Conservation (phyloP, 2,113 vertebrate species). For the Neoarius graeffei region DNA sequence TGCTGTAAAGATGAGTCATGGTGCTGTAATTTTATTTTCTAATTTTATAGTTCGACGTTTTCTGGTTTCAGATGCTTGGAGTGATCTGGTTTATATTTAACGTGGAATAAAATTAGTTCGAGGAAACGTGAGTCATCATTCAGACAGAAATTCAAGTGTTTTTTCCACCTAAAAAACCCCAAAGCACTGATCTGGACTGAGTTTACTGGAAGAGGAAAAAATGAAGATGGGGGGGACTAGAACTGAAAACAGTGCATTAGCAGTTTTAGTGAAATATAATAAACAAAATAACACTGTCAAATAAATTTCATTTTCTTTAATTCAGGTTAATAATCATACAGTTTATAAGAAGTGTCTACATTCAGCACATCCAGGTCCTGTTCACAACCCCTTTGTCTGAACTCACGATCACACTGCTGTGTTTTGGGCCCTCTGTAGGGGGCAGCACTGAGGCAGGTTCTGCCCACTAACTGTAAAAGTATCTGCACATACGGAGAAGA, state of each 20-base stretch:
- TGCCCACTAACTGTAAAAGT: no score
- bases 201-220: background rate
- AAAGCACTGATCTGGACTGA: background rate
- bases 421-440: background rate
- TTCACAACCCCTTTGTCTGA: background rate
- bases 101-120: background rate
- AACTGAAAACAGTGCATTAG: background rate
- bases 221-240: background rate
- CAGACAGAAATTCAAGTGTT: background rate
- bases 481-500: background rate
- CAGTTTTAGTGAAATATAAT: background rate
- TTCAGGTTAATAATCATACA: background rate
- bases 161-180: background rate
- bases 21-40: background rate
- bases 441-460: background rate
- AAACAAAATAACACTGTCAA: background rate
- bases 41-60: background rate
- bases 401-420: background rate
- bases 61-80: background rate
- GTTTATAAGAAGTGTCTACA: background rate
- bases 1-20: slow-evolving; percentile 39
- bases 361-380: background rate
- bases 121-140: background rate
- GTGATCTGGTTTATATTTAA: background rate
- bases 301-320: background rate